Base-by-base conservation (phyloP, 2,888 invertebrate species). In the Oligia fasciuncula region DNA sequence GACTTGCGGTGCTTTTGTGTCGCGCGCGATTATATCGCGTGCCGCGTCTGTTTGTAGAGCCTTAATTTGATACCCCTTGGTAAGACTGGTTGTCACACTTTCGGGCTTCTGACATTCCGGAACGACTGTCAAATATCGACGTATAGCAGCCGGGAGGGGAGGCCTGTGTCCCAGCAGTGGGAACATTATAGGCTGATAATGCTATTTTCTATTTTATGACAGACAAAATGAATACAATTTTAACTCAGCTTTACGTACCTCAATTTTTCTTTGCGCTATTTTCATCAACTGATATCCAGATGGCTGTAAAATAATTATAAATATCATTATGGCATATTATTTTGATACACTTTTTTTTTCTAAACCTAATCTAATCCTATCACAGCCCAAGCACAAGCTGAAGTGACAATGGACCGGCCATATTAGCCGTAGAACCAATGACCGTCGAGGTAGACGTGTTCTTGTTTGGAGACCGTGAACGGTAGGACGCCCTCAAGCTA, bases 221-320 rank as follows among this genome's bases (percentile, higher is more conserved):
- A 2, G 19, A 4, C 4, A 6, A 23, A 23, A 60, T 19, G 6
- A n/a, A 4, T 62, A 13, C 29, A 14, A 23, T 35, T 4, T 51
- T n/a, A 17, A 19, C 8, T 14, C 17, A 54, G 4, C 0, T 5
- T 40, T 29, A 79, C 81, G 0, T 77, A 83, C 81, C 9, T 54
- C 2, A 40, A 83, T 51, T 19, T 83, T 82, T 14, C 1, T 69
- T 69, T 66, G 63, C 0, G 83, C 83, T 9, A 82, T 73, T 62
- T 73, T 17, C 83, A 82, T 77, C 73, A 82, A 46, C 19, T 40
- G 29, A 23, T 62, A 73, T 13, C 83, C 81, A 14, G 40, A 4
- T 14, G 69, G 29, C 81, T 82, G 78, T 40, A 66, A 77, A 29
- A 14, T 29, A 68, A 73, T 29, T 40, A 23, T 13, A 49, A 29